Evolutionary conservation across 1,140 invertebrate genomes (phyloP).

Genomic region (Bombyx mandarina): DNA sequence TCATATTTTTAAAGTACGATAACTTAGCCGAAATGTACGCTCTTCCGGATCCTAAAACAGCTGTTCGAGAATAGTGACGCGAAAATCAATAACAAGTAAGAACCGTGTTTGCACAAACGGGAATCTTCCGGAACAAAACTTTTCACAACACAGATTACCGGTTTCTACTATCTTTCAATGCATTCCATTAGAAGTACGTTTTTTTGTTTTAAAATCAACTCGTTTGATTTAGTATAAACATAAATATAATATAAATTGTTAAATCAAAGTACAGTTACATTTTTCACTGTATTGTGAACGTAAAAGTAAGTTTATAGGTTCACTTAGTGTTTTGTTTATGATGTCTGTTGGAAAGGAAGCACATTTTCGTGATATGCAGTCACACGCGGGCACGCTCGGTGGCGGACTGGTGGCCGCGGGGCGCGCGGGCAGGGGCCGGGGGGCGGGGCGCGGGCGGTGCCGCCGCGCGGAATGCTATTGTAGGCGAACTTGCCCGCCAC

Average conservation of each 20-base stretch:
- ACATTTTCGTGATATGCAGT: slow-evolving; percentile 23
- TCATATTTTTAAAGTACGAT: too few relatives aligned
- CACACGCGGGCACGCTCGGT: slow-evolving; percentile 46
- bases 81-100: slow-evolving; percentile 49
- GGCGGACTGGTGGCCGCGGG: slow-evolving; percentile 42
- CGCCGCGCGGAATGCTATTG: slow-evolving; percentile 59
- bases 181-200: slow-evolving; percentile 10
- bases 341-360: slow-evolving; percentile 24
- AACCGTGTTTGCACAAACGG: slow-evolving; percentile 34
- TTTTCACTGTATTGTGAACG: too few relatives aligned
- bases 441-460: slow-evolving; percentile 46
- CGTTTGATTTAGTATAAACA: not conserved
- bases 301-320: slow-evolving; percentile 8
- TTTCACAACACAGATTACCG: slow-evolving; percentile 37
- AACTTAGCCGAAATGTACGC: slow-evolving; percentile 6
- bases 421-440: slow-evolving; percentile 40
- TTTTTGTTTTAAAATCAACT: too few relatives aligned
- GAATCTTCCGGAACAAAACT: slow-evolving; percentile 34
- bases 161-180: slow-evolving; percentile 26
- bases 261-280: too few relatives aligned
- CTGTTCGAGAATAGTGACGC: slow-evolving; percentile 45
- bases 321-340: slow-evolving; percentile 30
- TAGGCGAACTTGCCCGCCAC: slow-evolving; percentile 66
- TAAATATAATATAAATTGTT: not conserved
- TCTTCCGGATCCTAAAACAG: slow-evolving; percentile 52